Percentiles rank a stretch among this genome's conserved stretches.
Evolutionary conservation across 2,797 vertebrate genomes (phyloP).

Genomic region (Muscicapa striata): DNA sequence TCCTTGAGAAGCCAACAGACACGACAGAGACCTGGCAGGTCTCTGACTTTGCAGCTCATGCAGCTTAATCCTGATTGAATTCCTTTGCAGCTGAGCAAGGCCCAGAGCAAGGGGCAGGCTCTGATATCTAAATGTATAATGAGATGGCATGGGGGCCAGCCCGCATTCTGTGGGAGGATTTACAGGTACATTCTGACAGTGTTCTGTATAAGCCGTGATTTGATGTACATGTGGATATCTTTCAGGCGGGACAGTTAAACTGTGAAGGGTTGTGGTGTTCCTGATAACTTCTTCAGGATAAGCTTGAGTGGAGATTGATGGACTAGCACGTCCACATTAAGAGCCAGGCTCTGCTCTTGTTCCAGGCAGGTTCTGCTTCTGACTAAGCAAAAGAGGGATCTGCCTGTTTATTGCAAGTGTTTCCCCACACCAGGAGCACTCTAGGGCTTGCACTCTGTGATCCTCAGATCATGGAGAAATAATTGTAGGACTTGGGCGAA

Average conservation of each 20-base stretch:
- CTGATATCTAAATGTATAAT: neutral
- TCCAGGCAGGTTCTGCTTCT: neutral
- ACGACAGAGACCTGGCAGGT: neutral
- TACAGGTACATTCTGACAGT: neutral
- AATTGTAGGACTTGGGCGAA: neutral
- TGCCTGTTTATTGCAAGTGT: neutral
- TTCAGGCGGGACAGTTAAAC: neutral
- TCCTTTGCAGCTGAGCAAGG: neutral
- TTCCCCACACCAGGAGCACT: neutral
- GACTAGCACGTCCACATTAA: rapidly evolving
- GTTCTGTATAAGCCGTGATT: neutral
- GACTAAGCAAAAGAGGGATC: neutral
- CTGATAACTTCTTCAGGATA: neutral
- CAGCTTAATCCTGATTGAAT: neutral
- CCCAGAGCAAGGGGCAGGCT: neutral
- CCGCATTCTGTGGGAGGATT: neutral
- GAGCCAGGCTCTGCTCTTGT: neutral
- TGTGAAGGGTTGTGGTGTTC: neutral
- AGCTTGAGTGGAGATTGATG: neutral
- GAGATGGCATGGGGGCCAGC: neutral
- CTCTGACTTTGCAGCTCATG: neutral
- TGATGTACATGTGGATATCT: neutral
- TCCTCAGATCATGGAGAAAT: neutral
- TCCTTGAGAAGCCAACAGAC: neutral
- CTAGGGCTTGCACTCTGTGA: neutral